Base-by-base conservation (phyloP, 2,797 vertebrate species). In the Luscinia megarhynchos region DNA sequence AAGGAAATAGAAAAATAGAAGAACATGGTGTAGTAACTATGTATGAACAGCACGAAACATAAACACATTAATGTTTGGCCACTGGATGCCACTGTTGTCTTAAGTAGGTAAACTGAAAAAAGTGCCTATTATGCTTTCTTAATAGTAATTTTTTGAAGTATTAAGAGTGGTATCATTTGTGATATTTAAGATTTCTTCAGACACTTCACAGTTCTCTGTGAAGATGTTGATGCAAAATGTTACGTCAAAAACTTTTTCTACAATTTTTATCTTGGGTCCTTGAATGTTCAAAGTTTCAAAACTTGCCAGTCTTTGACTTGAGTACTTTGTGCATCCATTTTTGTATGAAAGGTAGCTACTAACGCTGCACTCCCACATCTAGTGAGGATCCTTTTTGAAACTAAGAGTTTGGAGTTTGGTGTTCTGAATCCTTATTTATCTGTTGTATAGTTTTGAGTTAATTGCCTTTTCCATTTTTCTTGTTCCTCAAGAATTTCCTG, bases 11-110 rank as follows among this genome's bases (percentile, higher is more conserved):
- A 61, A 74, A 87, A 67, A 30, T 10, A 36, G 13, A 53, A 74
- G 53, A 45, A 20, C 0, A 1, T 54, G 15, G 20, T 55, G 11
- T 26, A 50, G 19, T 72, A 74, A 53, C 69, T 36, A 53, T 9
- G 2, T 17, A 29, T 64, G 32, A 74, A 32, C 9, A 40, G 34
- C 14, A 34, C 1, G 3, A 79, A 94, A 86, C 26, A 30, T 77
- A 90, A 81, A 62, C 18, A 32, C 43, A 1, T 58, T 76, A 92
- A 43, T 57, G 1, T 87, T 87, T 95, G 82, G 64, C 94, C 96
- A 97, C 96, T 94, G 90, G 94, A 94, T 95, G 96, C 72, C 96
- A 94, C 92, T 95, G 87, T 97, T 96, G 94, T 96, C 57, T 91
- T 68, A 79, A 83, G 73, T 61, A 84, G 90, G 63, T 87, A 87